Base-by-base conservation (phyloP, 2,888 invertebrate species). In the Lasioglossum pauxillum region DNA sequence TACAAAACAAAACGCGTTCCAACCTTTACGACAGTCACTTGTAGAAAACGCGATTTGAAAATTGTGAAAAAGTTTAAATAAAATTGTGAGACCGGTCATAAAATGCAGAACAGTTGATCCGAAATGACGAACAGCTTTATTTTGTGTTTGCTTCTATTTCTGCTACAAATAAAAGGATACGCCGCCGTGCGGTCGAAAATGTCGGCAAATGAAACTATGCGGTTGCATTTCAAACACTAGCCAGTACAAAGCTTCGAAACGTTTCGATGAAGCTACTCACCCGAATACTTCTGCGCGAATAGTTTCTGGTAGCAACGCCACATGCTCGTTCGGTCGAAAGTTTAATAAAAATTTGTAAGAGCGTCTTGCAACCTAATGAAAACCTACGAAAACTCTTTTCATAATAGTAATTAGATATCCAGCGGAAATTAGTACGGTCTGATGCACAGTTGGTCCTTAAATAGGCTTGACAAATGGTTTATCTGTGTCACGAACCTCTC, bases 201-300 rank as follows among this genome's bases (percentile, higher is more conserved):
- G n/a, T 23, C 46, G 80, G 77, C 49, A 49, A 80, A 85, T 77
- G 53, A 76, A 75, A 73, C 72, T 35, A 57, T 49, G 53, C 46
- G 75, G 75, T 76, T 67, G 75, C 46, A 31, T 60, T 75, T 74
- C 76, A 75, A 85, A 64, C 16, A 49, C 46, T 8, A n/a, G 5
- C 19, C 31, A 7, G 67, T n/a, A 41, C 14, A 60, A 75, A 72
- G 60, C 60, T n/a, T 57, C 53, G 57, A 73, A 41, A 7, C 67
- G n/a, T 1, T 46, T 35, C 44, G 35, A 75, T 41, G 23, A 19
- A 69, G 16, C 44, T 57, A 57, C 49, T 57, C 73, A 35, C 35
- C 35, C 38, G 73, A 49, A 72, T 84, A 74, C 64, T 53, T 35
- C 12, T 16, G 16, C 14, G 23, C 44, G 19, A 83, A 75, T 67